Evolutionary conservation across 2,888 invertebrate species (phyloP), one percentile per base, ranked within the genome.

Genomic region (Tenthredo mesomela): DNA sequence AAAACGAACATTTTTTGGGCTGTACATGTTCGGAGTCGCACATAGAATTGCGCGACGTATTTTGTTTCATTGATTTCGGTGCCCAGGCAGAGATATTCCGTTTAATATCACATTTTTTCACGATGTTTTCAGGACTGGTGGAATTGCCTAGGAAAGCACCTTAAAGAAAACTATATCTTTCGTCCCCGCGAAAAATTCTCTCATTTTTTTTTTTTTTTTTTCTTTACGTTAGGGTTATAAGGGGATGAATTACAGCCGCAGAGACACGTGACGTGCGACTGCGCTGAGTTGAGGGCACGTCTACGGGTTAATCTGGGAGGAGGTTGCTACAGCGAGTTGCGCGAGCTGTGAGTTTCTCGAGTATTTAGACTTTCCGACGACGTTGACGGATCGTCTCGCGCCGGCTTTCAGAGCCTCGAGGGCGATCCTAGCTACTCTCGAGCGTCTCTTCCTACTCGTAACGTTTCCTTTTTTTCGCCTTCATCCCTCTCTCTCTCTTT

Each of bases 211-310:
- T 33, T 33, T 33, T 33, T 4, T 33, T 33, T 33, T 33, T 33
- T n/a, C n/a, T 54, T n/a, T n/a, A 2, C 25, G 25, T 61, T 61
- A 61, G 25, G 21, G 61, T 25, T 21, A 61, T 21, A 50, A n/a
- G 61, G 61, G 61, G 61, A 61, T 61, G 61, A 61, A 61, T 61
- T 61, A 61, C 61, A 58, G 58, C n/a, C 58, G n/a, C 21, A 12
- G 25, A 61, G 25, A 25, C 54, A 61, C 25, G 75, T 50, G 47
- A 84, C 86, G 85, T 73, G 83, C 84, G 83, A 84, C 86, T 85
- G 84, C 84, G 83, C 85, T 82, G 80, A 82, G 83, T 77, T 67
- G 82, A 83, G 67, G 85, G 82, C 85, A 84, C 83, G 77, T 33
- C 50, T 25, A 18, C 33, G 18, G 33, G n/a, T 58, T 40, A 80